phyloP scores from a whole-genome alignment of 37 sponge, comb jelly and placozoan species.

The Crambe crambe region DNA sequence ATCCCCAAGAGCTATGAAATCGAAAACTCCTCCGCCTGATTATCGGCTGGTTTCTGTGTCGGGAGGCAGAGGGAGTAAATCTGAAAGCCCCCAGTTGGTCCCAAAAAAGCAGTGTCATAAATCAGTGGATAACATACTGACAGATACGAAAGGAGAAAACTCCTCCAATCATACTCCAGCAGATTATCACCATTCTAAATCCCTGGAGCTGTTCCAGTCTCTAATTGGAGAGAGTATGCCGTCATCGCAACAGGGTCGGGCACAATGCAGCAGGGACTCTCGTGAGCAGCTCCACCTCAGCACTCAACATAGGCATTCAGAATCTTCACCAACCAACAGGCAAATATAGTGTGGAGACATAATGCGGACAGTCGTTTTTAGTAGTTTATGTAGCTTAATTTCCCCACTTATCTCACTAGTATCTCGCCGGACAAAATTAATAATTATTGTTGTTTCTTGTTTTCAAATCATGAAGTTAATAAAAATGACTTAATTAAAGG shows the following conservation, averaged over 20 bases:
- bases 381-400: neutral
- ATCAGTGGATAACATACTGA: conserved; percentile 24
- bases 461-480: too few species aligned
- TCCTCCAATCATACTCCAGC: neutral
- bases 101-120: conserved; percentile 21
- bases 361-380: too few species aligned
- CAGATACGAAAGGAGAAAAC: neutral
- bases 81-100: neutral
- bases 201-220: conserved; percentile 11
- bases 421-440: too few species aligned
- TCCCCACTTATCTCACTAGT: too few species aligned
- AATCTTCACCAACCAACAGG: conserved; percentile 5
- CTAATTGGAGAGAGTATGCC: conserved; percentile 25
- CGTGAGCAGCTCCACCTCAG: neutral
- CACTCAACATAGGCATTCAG: conserved; percentile 5
- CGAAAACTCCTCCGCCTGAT: conserved; percentile 32
- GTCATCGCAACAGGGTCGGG: neutral
- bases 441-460: too few species aligned
- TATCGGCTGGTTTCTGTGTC: neutral
- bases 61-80: neutral
- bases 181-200: neutral
- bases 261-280: neutral
- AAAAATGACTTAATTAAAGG: too few species aligned
- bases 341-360: too few species aligned
- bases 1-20: conserved; percentile 2